Base-by-base conservation (phyloP, 2,888 invertebrate species). In the Dione juno region DNA sequence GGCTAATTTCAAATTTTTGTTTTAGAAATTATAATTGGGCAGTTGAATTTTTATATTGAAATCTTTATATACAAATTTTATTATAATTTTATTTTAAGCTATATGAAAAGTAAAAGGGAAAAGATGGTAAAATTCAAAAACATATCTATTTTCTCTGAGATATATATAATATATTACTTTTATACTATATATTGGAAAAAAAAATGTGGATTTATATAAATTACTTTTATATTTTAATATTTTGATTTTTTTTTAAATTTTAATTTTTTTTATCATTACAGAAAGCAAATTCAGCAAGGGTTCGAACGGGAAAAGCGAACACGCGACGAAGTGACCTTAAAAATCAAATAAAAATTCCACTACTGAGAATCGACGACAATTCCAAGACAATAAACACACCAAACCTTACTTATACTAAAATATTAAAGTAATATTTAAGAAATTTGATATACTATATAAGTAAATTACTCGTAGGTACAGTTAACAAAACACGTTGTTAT, bases 401-500 rank as follows among this genome's bases (percentile, higher is more conserved):
- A 3, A 28, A 28, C 28, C 5, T 28, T 28, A 3, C 13, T 53
- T 53, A n/a, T n/a, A n/a, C n/a, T n/a, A n/a, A n/a, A n/a, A n/a
- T n/a, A n/a, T n/a, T n/a, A 19, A 57, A 58, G n/a, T 28, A 28
- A 19, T 21, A 28, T 59, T 59, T 19, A 41, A 28, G 59, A 41
- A 59, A 59, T 41, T 43, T 59, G 59, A 59, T 41, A 59, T 54
- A 54, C 16, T 37, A 9, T 0, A 9, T 28, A 37, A 37, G 54
- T n/a, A 59, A 59, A 59, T 52, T 43, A 52, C 1, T 50, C 19
- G 19, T 28, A 14, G n/a, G 19, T 67, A 64, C 67, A 50, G 58
- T 59, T 59, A 67, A 8, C 1, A 9, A 8, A 35, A 35, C 41
- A 48, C 48, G 48, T 37, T 40, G 19, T 59, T 52, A 43, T 52